A percentile compares a stretch with the other conserved stretches of the same genome.
Evolutionary conservation across 2,888 invertebrate species (phyloP).

Genomic region (Heliconius cydno): DNA sequence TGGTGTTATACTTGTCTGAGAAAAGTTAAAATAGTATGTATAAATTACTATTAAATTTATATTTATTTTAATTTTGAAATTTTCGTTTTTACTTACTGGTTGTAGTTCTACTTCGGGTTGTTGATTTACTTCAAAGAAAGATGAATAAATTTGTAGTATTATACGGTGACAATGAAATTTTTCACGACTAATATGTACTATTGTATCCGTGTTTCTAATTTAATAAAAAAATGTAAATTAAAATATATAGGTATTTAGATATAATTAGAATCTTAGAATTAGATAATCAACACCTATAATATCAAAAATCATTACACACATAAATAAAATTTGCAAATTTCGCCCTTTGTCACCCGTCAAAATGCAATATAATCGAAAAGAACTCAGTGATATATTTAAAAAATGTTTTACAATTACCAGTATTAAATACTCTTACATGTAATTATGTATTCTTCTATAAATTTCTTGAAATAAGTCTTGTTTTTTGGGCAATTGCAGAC

Average conservation of each 20-base stretch:
- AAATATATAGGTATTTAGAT: no score
- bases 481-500: slow-evolving; percentile 85
- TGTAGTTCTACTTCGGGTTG: slow-evolving; percentile 68
- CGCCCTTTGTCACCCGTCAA: background rate
- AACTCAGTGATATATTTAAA: background rate
- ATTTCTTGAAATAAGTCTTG: slow-evolving; percentile 87
- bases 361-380: background rate
- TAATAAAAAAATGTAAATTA: slow-evolving; percentile 44
- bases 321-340: no score
- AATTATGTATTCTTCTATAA: slow-evolving; percentile 85
- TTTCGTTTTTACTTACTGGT: slow-evolving; percentile 57
- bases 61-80: background rate
- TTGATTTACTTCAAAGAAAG: slow-evolving; percentile 82
- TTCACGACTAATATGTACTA: slow-evolving; percentile 85
- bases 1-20: slow-evolving; percentile 73
- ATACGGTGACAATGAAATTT: slow-evolving; percentile 88
- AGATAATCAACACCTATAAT: no score
- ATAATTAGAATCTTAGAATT: no score
- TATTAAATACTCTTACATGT: slow-evolving; percentile 78
- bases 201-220: slow-evolving; percentile 86
- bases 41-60: background rate
- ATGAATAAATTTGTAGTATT: slow-evolving; percentile 87
- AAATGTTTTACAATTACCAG: background rate
- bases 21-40: slow-evolving; percentile 33
- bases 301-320: background rate